Base-by-base conservation (phyloP, 2,888 invertebrate species). In the Melanotus villosus region DNA sequence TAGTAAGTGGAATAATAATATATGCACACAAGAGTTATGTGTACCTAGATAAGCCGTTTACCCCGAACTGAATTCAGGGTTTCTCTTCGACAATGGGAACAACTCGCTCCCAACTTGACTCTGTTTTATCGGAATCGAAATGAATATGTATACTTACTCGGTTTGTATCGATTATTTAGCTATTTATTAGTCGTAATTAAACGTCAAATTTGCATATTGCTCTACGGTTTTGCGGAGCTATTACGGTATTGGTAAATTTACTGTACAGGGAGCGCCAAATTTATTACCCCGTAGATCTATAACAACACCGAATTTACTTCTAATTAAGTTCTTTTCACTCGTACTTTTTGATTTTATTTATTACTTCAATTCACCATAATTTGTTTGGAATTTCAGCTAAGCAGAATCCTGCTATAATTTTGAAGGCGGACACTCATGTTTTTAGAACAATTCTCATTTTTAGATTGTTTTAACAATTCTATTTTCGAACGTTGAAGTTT, bases 131-230 rank as follows among this genome's bases (percentile, higher is more conserved):
- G 30, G 30, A 38, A 38, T 43, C 18, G 50, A 47, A 43, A 64
- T 64, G 52, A 64, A 64, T 54, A 64, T 41, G 41, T 54, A 56
- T 41, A 38, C 64, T 52, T 36, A 54, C 54, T 12, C 38, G 52
- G 63, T 18, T 59, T 45, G 56, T 60, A 67, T 67, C 54, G 50
- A 67, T 64, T 67, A 60, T 36, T 67, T 54, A 56, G 45, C 54
- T 54, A 67, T 60, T 67, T 56, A 67, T 62, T 67, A 56, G 52
- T n/a, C 34, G 54, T 67, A 67, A 67, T 67, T 67, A 67, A 67
- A 67, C 60, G 67, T 54, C 50, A 50, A 54, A 67, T 67, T 67
- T 67, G 67, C 67, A 67, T 67, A 67, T 60, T 67, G 67, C 54
- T 56, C 18, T 64, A 64, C 64, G 38, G 54, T 64, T 64, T 64